A percentile compares a stretch with the other conserved stretches of the same genome.
Evolutionary conservation across 2,888 invertebrate genomes (phyloP).

Genomic region (Pyralis farinalis): DNA sequence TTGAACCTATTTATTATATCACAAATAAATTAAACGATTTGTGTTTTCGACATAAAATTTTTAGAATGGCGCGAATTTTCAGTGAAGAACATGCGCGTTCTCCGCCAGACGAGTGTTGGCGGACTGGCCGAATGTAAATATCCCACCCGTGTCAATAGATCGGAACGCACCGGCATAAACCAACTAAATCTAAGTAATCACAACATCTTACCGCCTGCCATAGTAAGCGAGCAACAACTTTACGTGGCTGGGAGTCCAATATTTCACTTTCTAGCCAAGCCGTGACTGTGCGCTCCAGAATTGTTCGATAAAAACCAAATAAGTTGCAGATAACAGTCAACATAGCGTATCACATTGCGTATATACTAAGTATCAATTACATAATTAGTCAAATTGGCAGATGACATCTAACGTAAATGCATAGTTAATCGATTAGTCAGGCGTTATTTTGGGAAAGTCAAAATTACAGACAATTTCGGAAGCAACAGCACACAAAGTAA

Average conservation of each 20-base stretch:
- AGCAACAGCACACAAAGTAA: too few species aligned
- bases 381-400: too few species aligned
- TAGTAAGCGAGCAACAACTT: slow-evolving; percentile 31
- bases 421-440: too few species aligned
- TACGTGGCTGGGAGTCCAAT: slow-evolving; percentile 37
- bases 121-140: slow-evolving; percentile 53
- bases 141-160: slow-evolving; percentile 42
- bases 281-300: slow-evolving; percentile 35
- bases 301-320: slow-evolving; percentile 29
- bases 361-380: too few species aligned
- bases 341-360: not conserved
- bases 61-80: slow-evolving; percentile 22
- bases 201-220: slow-evolving; percentile 36
- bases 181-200: slow-evolving; percentile 57
- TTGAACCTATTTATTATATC: not conserved
- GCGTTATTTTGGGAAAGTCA: too few species aligned
- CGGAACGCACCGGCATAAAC: slow-evolving; percentile 64
- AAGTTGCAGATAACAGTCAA: slow-evolving; percentile 4
- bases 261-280: slow-evolving; percentile 62
- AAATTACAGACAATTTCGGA: too few species aligned
- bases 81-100: slow-evolving; percentile 33
- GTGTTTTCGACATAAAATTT: not conserved
- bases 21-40: not conserved
- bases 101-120: slow-evolving; percentile 42
- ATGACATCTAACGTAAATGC: too few species aligned